A percentile compares a stretch with the other conserved stretches of the same genome.
Conservation (phyloP, 2,888 invertebrate genomes). For the Epistrophe grossulariae region DNA sequence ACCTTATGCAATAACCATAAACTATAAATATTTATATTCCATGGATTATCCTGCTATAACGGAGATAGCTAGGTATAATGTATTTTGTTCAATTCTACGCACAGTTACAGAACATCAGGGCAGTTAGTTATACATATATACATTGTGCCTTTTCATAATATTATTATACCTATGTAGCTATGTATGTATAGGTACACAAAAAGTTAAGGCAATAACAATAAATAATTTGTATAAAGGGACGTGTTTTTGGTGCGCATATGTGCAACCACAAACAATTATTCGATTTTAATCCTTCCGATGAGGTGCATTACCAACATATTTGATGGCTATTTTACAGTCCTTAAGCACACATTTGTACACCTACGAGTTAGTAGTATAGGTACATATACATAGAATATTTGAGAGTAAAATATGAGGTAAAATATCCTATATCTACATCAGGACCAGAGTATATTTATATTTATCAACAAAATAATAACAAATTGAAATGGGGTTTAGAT, state of each 20-base stretch:
- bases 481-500: not conserved
- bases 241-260: constrained; percentile 72
- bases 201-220: constrained; percentile 73
- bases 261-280: constrained; percentile 74
- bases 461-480: not conserved
- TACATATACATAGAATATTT: not conserved
- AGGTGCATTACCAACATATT: constrained; percentile 66
- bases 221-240: constrained; percentile 59
- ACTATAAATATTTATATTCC: constrained; percentile 71
- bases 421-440: not conserved
- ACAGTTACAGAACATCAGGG: constrained; percentile 17
- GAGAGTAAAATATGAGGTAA: too few species aligned
- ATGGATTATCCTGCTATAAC: constrained; percentile 47
- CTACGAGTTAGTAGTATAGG: not conserved
- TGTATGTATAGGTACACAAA: not conserved
- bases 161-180: too few species aligned
- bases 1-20: constrained; percentile 71
- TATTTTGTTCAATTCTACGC: not conserved
- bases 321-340: constrained; percentile 44
- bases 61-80: constrained; percentile 28
- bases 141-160: not conserved
- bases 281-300: constrained; percentile 74
- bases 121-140: not conserved
- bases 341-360: constrained; percentile 16
- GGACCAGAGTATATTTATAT: constrained; percentile 2